Evolutionary conservation across 2,113 vertebrate species (phyloP).

Genomic region (Cariama cristata): DNA sequence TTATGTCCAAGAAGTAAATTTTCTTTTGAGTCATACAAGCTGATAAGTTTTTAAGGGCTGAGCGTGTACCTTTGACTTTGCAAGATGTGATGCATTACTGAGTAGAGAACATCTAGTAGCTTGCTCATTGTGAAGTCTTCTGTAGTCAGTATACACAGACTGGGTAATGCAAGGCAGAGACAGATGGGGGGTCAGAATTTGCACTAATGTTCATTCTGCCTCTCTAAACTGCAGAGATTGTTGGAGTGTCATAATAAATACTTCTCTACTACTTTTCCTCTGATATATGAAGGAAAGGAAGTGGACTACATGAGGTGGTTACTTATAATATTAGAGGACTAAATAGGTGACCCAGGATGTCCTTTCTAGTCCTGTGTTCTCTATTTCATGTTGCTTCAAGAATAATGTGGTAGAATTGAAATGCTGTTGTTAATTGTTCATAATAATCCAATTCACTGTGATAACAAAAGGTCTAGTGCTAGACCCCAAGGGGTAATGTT

Average conservation of each 20-base stretch:
- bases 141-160: background rate
- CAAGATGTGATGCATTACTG: too few relatives aligned
- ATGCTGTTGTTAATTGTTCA: background rate
- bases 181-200: background rate
- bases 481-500: background rate
- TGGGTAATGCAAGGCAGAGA: background rate
- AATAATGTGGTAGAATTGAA: background rate
- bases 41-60: background rate
- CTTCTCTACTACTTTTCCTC: background rate
- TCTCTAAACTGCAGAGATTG: background rate
- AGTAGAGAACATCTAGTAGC: background rate
- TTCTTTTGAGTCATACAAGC: conserved; percentile 22
- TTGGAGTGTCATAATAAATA: background rate
- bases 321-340: background rate
- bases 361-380: background rate
- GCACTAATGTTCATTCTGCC: background rate
- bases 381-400: background rate
- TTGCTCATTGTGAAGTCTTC: background rate
- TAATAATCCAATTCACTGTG: background rate
- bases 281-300: background rate
- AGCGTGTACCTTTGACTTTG: background rate
- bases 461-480: background rate
- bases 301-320: background rate
- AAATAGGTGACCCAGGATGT: background rate
- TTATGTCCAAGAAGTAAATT: background rate